Evolutionary conservation across 2,113 vertebrate species (phyloP).

Genomic region (Lasiurus cinereus): DNA sequence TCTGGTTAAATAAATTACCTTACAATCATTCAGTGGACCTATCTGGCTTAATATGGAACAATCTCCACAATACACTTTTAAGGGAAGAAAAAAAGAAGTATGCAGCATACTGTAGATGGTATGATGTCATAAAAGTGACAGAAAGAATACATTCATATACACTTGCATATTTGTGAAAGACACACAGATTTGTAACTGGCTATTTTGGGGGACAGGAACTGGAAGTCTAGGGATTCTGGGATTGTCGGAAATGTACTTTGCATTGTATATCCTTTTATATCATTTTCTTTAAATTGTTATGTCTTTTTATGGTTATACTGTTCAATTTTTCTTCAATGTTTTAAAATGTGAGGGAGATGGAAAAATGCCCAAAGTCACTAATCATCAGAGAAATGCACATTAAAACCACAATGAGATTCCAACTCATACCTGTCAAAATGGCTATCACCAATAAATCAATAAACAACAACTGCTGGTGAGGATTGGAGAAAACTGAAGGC

Average conservation of each 20-base stretch:
- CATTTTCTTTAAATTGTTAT: background rate
- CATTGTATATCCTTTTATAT: background rate
- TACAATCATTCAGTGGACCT: background rate
- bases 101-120: too few relatives aligned
- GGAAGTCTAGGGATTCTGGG: background rate
- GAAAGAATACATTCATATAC: background rate
- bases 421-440: too few relatives aligned
- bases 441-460: too few relatives aligned
- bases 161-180: background rate
- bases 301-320: background rate
- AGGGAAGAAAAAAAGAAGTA: background rate
- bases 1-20: background rate
- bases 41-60: background rate
- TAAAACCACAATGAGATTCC: too few relatives aligned
- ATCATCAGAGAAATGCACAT: too few relatives aligned
- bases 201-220: background rate
- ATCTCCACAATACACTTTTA: background rate
- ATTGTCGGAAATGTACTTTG: background rate
- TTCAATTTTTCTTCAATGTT: conserved; percentile 23
- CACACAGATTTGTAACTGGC: background rate
- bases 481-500: too few relatives aligned
- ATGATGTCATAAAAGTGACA: background rate
- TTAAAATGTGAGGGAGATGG: conserved; percentile 20
- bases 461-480: too few relatives aligned
- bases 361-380: too few relatives aligned